phyloP scores from a whole-genome alignment of 1,140 invertebrate species.

The Philotrypesis tridentata region DNA sequence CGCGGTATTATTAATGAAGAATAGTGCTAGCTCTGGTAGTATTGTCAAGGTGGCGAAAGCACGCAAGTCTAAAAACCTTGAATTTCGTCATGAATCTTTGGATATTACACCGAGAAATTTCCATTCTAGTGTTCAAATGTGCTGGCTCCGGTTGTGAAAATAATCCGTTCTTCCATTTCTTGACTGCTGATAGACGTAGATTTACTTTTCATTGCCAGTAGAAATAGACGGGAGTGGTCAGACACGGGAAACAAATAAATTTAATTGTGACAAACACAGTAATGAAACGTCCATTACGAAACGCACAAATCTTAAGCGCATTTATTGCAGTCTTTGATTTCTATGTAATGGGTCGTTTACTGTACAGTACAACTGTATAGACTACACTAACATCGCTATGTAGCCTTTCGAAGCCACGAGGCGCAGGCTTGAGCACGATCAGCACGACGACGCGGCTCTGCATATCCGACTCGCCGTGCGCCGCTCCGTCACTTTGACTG shows the following conservation, averaged over 20 bases:
- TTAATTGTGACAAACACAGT: no score
- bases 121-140: background rate
- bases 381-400: no score
- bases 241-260: no score
- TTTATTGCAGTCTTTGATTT: no score
- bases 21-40: background rate
- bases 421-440: background rate
- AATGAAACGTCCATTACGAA: no score
- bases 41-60: background rate
- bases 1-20: constrained; percentile 35
- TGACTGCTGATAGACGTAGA: no score
- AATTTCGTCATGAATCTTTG: background rate
- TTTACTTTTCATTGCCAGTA: no score
- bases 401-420: constrained; percentile 28
- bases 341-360: no score
- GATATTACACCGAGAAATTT: constrained; percentile 8
- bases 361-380: no score
- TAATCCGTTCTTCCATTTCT: background rate
- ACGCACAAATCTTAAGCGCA: no score
- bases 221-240: no score
- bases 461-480: background rate
- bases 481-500: background rate
- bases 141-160: background rate
- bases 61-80: background rate
- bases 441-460: background rate